Conservation (phyloP, 2,888 invertebrate genomes). For the Protodeltote pygarga region DNA sequence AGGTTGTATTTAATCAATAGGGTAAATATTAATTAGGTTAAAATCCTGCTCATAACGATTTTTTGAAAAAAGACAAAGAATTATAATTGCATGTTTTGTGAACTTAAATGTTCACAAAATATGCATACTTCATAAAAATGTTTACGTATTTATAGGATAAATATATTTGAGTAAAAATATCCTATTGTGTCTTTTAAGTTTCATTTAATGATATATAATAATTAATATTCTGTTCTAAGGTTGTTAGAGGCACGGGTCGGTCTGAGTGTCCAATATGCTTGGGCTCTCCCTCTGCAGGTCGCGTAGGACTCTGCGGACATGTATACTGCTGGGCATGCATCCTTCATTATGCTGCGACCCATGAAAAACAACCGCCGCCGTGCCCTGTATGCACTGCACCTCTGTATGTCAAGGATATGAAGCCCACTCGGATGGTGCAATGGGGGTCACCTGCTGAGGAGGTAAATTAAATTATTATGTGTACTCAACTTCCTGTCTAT, state of each 20-base stretch:
- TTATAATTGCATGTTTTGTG: too few species aligned
- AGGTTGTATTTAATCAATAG: too few species aligned
- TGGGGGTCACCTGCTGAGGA: slow-evolving; percentile 76
- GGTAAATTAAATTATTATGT: slow-evolving; percentile 54
- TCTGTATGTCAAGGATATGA: slow-evolving; percentile 93
- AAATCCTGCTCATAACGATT: too few species aligned
- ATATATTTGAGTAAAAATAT: too few species aligned
- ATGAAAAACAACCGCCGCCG: slow-evolving; percentile 91
- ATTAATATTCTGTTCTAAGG: slow-evolving; percentile 49
- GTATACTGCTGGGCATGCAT: slow-evolving; percentile 98
- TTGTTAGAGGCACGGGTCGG: slow-evolving; percentile 74
- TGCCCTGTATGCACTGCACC: slow-evolving; percentile 98
- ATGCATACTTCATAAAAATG: too few species aligned
- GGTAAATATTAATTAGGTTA: too few species aligned
- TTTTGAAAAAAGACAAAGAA: too few species aligned
- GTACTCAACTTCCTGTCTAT: too few species aligned
- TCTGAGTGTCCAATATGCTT: slow-evolving; percentile 96
- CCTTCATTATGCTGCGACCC: slow-evolving; percentile 95
- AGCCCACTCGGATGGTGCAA: slow-evolving; percentile 86
- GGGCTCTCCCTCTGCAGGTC: slow-evolving; percentile 94
- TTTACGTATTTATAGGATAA: too few species aligned
- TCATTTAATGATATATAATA: too few species aligned
- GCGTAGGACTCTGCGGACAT: slow-evolving; percentile 98
- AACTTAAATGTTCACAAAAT: too few species aligned
- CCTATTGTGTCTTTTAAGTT: too few species aligned